These are phyloP conservation scores for Trachymyrmex cornetzi DNA, from an alignment of 1,140 invertebrate species.

Conservation along the genomic window DNA sequence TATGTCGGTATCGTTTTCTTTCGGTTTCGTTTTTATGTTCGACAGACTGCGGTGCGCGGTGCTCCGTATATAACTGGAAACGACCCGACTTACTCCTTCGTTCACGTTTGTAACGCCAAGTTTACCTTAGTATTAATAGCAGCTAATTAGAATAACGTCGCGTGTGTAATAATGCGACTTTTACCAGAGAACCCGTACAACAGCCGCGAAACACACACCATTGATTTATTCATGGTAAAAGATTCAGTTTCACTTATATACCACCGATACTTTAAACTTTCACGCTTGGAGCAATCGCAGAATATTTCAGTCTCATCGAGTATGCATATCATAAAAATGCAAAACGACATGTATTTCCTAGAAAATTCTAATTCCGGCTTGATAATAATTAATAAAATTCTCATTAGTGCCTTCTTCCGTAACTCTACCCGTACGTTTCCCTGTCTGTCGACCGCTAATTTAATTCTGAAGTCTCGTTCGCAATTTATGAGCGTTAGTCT, in stretches of 20 bases:
- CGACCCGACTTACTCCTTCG: constrained; percentile 8
- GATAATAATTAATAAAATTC: constrained; percentile 33
- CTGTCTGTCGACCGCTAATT: not conserved
- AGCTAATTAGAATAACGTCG: constrained; percentile 54
- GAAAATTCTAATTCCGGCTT: constrained; percentile 33
- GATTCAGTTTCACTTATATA: constrained; percentile 58
- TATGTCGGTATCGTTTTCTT: constrained; percentile 7
- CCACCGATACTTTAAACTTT: constrained; percentile 52
- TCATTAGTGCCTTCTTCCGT: not conserved
- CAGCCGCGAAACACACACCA: constrained; percentile 13
- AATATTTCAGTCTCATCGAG: constrained; percentile 31
- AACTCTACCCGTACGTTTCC: not conserved
- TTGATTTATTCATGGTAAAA: constrained; percentile 53
- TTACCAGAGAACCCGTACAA: constrained; percentile 36
- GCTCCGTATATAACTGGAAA: constrained; percentile 32
- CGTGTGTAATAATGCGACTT: constrained; percentile 51
- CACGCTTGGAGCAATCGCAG: constrained; percentile 33
- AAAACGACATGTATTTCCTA: constrained; percentile 8
- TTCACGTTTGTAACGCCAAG: constrained; percentile 16
- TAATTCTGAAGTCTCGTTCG: not conserved
- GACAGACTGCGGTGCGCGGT: constrained; percentile 12
- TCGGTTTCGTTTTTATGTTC: constrained; percentile 35
- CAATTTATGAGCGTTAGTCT: constrained; percentile 2
- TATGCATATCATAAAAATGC: constrained; percentile 26
- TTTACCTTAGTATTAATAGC: constrained; percentile 9